Percentiles rank a stretch among this genome's conserved stretches.
Conservation (phyloP, 2,113 vertebrate species). For the Aldabrachelys gigantea region DNA sequence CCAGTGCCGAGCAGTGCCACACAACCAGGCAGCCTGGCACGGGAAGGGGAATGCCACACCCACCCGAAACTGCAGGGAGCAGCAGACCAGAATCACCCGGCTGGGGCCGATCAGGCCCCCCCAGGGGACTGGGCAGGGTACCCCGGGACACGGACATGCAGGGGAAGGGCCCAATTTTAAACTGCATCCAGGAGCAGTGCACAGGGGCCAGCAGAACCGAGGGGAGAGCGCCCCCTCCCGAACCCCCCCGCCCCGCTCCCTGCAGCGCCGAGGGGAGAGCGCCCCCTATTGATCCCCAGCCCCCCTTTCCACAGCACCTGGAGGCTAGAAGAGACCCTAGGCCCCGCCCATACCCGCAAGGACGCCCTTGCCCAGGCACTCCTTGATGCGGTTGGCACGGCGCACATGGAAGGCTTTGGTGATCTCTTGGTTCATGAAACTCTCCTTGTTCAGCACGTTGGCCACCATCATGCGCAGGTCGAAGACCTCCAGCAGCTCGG, state of each 20-base stretch:
- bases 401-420: constrained; percentile 94
- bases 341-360: constrained; percentile 83
- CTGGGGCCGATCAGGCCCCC: rapidly evolving
- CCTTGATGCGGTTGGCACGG: constrained; percentile 92
- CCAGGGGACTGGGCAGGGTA: rapidly evolving
- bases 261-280: not conserved
- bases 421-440: constrained; percentile 96
- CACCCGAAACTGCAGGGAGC: not conserved
- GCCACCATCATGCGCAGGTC: constrained; percentile 94
- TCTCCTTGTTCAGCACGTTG: constrained; percentile 90
- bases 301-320: not conserved
- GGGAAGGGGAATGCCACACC: too few species aligned
- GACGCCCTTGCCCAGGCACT: constrained; percentile 88
- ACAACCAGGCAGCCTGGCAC: too few species aligned
- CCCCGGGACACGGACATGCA: rapidly evolving
- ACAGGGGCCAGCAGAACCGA: not conserved
- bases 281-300: too few species aligned
- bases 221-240: too few species aligned
- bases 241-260: not conserved
- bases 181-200: not conserved
- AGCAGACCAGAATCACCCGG: too few species aligned
- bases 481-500: constrained; percentile 90
- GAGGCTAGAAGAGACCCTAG: not conserved
- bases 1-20: too few species aligned
- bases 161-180: not conserved